phyloP scores from a whole-genome alignment of 2,888 invertebrate species.

The Ecdyonurus torrentis region DNA sequence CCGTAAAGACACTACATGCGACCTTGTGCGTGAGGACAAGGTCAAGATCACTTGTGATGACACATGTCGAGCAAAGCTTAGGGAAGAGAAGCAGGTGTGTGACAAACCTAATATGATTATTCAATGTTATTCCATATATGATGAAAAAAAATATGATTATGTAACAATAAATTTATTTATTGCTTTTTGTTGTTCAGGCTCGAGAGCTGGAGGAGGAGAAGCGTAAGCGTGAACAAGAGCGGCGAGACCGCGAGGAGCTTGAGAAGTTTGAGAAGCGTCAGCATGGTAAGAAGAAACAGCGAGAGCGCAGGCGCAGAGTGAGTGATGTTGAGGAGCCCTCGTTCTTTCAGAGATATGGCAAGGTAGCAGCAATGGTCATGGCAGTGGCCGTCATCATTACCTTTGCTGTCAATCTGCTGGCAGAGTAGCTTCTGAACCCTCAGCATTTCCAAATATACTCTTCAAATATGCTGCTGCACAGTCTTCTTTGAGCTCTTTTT shows the following conservation, averaged over 20 bases:
- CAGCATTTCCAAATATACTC: no score
- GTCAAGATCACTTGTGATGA: conserved; percentile 42
- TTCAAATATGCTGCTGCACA: no score
- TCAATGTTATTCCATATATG: no score
- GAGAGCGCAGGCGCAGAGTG: conserved; percentile 27
- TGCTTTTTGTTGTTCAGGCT: no score
- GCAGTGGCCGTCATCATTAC: not conserved
- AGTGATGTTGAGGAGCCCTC: conserved; percentile 20
- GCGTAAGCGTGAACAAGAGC: conserved; percentile 42
- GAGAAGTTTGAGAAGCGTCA: conserved; percentile 63
- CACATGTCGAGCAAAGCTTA: conserved; percentile 39
- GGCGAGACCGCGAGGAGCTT: conserved; percentile 51
- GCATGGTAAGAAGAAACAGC: conserved; percentile 41
- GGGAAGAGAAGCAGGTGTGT: conserved; percentile 31
- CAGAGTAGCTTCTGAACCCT: no score
- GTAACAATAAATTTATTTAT: no score
- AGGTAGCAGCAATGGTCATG: not conserved
- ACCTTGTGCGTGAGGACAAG: conserved; percentile 24
- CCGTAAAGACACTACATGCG: conserved; percentile 55
- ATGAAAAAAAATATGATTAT: not conserved
- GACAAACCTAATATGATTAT: no score
- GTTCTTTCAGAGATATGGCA: not conserved
- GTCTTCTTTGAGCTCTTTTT: no score
- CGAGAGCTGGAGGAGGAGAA: conserved; percentile 32
- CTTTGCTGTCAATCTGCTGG: not conserved